phyloP scores from a whole-genome alignment of 2,888 invertebrate genomes.

The Drosophila pseudotakahashii region DNA sequence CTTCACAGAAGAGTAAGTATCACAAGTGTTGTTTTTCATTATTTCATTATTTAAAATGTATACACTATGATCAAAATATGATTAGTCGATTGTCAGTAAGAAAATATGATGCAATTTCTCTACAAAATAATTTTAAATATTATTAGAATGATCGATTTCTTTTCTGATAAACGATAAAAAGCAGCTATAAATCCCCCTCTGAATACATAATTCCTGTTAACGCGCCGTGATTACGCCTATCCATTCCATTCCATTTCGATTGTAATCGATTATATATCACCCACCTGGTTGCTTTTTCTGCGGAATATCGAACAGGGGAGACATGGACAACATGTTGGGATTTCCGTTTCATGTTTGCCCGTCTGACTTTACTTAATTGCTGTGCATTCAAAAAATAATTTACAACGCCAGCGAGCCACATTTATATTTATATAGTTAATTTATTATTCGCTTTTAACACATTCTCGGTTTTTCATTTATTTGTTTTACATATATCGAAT shows the following conservation, averaged over 20 bases:
- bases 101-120: no score
- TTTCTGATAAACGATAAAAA: neutral
- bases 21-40: neutral
- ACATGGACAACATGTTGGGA: constrained; percentile 45
- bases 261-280: constrained; percentile 14
- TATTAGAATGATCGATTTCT: neutral
- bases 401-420: constrained; percentile 20
- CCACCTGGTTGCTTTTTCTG: constrained; percentile 19
- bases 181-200: neutral
- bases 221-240: constrained; percentile 16
- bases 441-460: constrained; percentile 54
- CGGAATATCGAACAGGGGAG: constrained; percentile 20
- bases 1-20: neutral
- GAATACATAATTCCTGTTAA: constrained; percentile 31
- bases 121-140: neutral
- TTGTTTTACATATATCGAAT: constrained; percentile 34
- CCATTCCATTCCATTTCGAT: constrained; percentile 25
- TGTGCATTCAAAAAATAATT: constrained; percentile 49
- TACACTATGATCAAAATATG: no score
- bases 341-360: constrained; percentile 45
- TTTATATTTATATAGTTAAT: constrained; percentile 48
- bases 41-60: neutral
- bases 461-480: constrained; percentile 21
- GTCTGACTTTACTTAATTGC: constrained; percentile 49
- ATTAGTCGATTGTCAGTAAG: no score